Evolutionary conservation across 2,797 vertebrate genomes (phyloP).

Genomic region (Enteromius anoplus): DNA sequence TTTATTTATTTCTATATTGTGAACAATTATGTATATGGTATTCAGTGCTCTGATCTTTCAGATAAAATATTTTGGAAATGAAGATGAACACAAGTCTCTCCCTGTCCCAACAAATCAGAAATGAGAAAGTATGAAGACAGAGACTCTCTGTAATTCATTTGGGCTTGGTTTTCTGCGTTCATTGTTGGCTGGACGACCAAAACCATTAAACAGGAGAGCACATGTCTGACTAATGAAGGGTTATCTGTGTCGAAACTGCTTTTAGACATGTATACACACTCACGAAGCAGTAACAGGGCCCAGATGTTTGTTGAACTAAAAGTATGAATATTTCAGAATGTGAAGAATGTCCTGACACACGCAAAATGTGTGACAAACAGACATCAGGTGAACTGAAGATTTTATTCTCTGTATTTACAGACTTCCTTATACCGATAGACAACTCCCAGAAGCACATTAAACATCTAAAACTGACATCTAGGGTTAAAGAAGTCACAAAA

Average conservation of each 20-base stretch:
- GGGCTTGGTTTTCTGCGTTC: conserved; percentile 41
- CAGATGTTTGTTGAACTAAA: conserved; percentile 51
- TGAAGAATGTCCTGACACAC: conserved; percentile 51
- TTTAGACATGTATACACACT: conserved; percentile 54
- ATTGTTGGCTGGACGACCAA: conserved; percentile 54
- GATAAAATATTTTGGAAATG: conserved; percentile 5
- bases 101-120: conserved; percentile 33
- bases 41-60: background rate
- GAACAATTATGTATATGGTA: background rate
- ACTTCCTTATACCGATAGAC: background rate
- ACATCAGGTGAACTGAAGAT: conserved; percentile 10
- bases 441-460: background rate
- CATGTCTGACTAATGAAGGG: conserved; percentile 60
- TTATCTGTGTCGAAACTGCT: conserved; percentile 57
- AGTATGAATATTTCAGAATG: conserved; percentile 43
- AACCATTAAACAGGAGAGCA: conserved; percentile 59
- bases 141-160: conserved; percentile 18
- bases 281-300: conserved; percentile 39
- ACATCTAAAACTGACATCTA: background rate
- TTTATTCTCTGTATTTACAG: background rate
- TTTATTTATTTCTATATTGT: background rate
- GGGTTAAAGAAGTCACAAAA: background rate
- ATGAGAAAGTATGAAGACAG: conserved; percentile 8
- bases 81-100: conserved; percentile 30
- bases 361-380: conserved; percentile 27